A percentile compares a stretch with the other conserved stretches of the same genome.
Evolutionary conservation across 2,888 invertebrate genomes (phyloP).

Genomic region (Ichneumon xanthorius): DNA sequence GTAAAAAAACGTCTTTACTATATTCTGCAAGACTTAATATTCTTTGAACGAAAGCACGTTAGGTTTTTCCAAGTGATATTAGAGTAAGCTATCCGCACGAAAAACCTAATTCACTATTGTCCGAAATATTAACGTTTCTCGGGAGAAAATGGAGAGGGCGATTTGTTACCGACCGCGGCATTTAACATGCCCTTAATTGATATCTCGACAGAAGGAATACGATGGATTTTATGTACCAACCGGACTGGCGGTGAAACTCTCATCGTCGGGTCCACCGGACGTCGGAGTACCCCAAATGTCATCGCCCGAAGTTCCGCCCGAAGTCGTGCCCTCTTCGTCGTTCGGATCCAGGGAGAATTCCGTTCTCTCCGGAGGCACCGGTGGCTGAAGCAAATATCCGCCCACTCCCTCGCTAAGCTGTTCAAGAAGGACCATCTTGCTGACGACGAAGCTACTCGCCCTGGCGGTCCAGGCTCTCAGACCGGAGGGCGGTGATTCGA

Average conservation of each 20-base stretch:
- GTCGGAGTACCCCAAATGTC: conserved; percentile 96
- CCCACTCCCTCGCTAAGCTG: conserved; percentile 87
- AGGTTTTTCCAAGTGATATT: background rate
- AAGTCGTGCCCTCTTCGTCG: conserved; percentile 92
- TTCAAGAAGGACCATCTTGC: conserved; percentile 91
- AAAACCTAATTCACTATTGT: background rate
- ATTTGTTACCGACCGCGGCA: background rate
- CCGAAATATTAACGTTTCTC: background rate
- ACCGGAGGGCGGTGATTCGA: conserved; percentile 85
- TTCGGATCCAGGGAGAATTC: conserved; percentile 82
- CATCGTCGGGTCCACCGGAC: conserved; percentile 93
- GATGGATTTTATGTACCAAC: conserved; percentile 75
- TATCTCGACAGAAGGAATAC: conserved; percentile 38
- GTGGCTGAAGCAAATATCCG: conserved; percentile 81
- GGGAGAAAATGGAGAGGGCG: background rate
- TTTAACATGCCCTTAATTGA: background rate
- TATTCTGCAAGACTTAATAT: background rate
- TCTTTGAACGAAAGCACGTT: background rate
- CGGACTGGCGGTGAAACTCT: conserved; percentile 85
- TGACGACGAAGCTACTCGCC: conserved; percentile 93
- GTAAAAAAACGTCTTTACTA: background rate
- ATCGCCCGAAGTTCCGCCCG: conserved; percentile 93
- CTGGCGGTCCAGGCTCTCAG: conserved; percentile 92
- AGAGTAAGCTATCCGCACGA: conserved; percentile 26
- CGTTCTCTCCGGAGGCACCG: conserved; percentile 82